Percentiles rank a stretch among this genome's conserved stretches.
These are phyloP conservation scores for Cephalotes varians DNA, from an alignment of 2,888 invertebrate genomes.

Conservation along the genomic window DNA sequence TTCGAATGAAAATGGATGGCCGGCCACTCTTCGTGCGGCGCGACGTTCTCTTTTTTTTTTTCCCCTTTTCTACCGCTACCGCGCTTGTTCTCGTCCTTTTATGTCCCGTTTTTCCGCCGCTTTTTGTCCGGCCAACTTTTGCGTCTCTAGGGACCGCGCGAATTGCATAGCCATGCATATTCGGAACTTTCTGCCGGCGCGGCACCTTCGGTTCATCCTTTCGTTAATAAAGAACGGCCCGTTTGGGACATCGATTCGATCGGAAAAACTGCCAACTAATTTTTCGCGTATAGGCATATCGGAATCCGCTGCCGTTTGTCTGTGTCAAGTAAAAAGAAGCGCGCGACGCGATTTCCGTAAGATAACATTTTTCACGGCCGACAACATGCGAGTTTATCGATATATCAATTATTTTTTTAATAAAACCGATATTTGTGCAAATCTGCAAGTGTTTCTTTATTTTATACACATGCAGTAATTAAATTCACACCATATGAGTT, in stretches of 20 bases:
- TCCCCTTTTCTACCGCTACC: slow-evolving; percentile 22
- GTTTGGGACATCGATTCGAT: slow-evolving; percentile 62
- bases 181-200: slow-evolving; percentile 68
- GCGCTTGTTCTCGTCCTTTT: slow-evolving; percentile 61
- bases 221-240: slow-evolving; percentile 70
- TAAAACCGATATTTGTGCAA: slow-evolving; percentile 2
- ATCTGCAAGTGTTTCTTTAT: not conserved
- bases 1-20: slow-evolving; percentile 71
- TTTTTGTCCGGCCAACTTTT: slow-evolving; percentile 72
- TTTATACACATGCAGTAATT: not conserved
- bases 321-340: not conserved
- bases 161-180: slow-evolving; percentile 74
- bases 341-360: not conserved
- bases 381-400: not conserved
- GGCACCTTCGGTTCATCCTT: slow-evolving; percentile 60
- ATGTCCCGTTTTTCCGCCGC: slow-evolving; percentile 57
- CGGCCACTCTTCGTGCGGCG: slow-evolving; percentile 50
- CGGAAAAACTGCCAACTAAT: slow-evolving; percentile 61
- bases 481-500: slow-evolving; percentile 7
- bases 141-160: slow-evolving; percentile 67
- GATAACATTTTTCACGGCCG: slow-evolving; percentile 5
- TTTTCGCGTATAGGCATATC: slow-evolving; percentile 36
- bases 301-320: not conserved
- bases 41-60: slow-evolving; percentile 52
- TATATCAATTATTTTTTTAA: not conserved